Base-by-base conservation (phyloP, 2,113 vertebrate genomes). In the Apteryx owenii region DNA sequence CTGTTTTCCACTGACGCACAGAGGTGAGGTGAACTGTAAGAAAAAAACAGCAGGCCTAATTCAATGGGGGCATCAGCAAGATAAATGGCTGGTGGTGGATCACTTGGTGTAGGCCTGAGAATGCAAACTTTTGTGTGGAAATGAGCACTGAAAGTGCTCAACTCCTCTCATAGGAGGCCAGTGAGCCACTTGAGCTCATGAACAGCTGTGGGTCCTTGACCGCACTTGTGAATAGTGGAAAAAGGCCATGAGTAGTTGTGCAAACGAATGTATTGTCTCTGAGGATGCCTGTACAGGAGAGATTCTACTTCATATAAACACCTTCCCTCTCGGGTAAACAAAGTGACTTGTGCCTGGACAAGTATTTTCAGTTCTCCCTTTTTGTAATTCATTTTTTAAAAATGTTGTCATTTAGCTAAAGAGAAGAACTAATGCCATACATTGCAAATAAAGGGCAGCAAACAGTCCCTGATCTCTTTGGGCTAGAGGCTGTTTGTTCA, bases 51-150 rank as follows among this genome's bases (percentile, higher is more conserved):
- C 42, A 21, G 38, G 29, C 42, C 85, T 81, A 50, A 88, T 69
- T 86, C 64, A 70, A 83, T 87, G 46, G 75, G 36, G 58, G 66
- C 0, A 2, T 22, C 72, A 93, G 46, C 29, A 70, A 80, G 80
- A 64, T 48, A 73, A 51, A 73, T 69, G 62, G 68, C 28, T 85
- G 61, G 19, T 73, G 58, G 53, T 71, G 60, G 87, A 88, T 76
- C 51, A n/a, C 65, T 81, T 77, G 50, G 23, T 85, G 60, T 51
- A 90, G 46, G 31, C 69, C 83, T 84, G 72, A 36, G 80, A 93
- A 91, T 83, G 58, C 71, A 79, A 90, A 36, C 36, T 80, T 81
- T 58, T 93, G 76, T 58, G 75, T 91, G 85, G 93, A 82, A 76
- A 72, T 46, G 48, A n/a, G 77, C 46, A 14, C 33, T 68, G 60